phyloP scores from a whole-genome alignment of 1,140 invertebrate genomes.

The Sogatella furcifera region DNA sequence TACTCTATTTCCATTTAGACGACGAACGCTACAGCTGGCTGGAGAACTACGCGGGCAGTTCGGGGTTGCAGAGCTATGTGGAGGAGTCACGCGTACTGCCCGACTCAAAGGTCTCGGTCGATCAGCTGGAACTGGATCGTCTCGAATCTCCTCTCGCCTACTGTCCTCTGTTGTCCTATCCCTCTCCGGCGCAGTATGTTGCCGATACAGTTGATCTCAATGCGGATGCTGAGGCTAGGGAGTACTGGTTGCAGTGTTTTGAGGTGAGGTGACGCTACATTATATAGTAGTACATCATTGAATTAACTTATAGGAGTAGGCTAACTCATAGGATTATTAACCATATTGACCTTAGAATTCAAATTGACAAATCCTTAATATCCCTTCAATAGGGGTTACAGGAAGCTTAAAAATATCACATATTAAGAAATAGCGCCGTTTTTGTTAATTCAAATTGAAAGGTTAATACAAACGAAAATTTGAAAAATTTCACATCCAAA shows the following conservation, averaged over 20 bases:
- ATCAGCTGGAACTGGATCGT: slow-evolving; percentile 58
- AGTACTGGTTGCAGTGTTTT: slow-evolving; percentile 90
- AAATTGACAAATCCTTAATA: too few species aligned
- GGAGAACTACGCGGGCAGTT: slow-evolving; percentile 66
- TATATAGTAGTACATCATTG: too few species aligned
- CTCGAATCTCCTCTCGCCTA: slow-evolving; percentile 46
- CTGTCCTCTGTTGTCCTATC: slow-evolving; percentile 52
- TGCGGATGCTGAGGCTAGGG: slow-evolving; percentile 67
- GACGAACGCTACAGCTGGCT: slow-evolving; percentile 42
- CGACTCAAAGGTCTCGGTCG: slow-evolving; percentile 37
- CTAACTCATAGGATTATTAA: too few species aligned
- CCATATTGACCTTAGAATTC: too few species aligned
- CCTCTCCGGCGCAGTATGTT: slow-evolving; percentile 53
- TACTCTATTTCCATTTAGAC: not conserved
- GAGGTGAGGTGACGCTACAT: slow-evolving; percentile 41
- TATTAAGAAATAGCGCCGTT: too few species aligned
- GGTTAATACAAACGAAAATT: too few species aligned
- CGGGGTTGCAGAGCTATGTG: slow-evolving; percentile 39
- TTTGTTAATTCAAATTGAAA: too few species aligned
- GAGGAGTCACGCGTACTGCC: slow-evolving; percentile 17
- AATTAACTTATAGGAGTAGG: too few species aligned
- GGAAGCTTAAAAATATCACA: too few species aligned
- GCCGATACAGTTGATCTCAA: slow-evolving; percentile 85
- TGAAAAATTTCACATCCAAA: too few species aligned
- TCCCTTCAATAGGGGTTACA: too few species aligned